These are phyloP conservation scores for Listronotus oregonensis DNA, from an alignment of 1,140 invertebrate genomes.

Conservation along the genomic window DNA sequence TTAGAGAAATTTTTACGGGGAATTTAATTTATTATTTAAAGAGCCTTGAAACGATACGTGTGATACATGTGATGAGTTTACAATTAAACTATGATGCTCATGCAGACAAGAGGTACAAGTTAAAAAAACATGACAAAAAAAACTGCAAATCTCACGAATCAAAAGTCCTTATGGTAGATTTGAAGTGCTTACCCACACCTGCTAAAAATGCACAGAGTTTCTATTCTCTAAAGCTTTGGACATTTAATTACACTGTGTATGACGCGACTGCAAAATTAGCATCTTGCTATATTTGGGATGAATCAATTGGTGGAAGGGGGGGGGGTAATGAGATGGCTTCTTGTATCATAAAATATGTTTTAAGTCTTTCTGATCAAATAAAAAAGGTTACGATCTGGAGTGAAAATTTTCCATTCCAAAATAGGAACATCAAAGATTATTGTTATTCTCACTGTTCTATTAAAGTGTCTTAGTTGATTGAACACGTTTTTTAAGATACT, in stretches of 20 bases:
- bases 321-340: conserved; percentile 30
- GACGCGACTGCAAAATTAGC: too few relatives aligned
- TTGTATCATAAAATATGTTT: conserved; percentile 12
- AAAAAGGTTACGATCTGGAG: conserved; percentile 20
- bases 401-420: conserved; percentile 11
- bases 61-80: not conserved
- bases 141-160: conserved; percentile 21
- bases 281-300: conserved; percentile 25
- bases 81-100: not conserved
- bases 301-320: conserved; percentile 20
- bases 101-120: not conserved
- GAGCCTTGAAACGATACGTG: not conserved
- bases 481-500: conserved; percentile 31
- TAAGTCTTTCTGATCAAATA: not conserved
- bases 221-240: too few relatives aligned
- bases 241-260: not conserved
- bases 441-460: too few relatives aligned
- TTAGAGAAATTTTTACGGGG: too few relatives aligned
- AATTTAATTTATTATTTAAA: conserved; percentile 2
- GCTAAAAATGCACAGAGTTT: too few relatives aligned
- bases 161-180: too few relatives aligned
- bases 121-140: not conserved
- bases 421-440: not conserved
- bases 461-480: conserved; percentile 1
- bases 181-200: too few relatives aligned